These are phyloP conservation scores for Polydrusus cervinus DNA, from an alignment of 2,888 invertebrate genomes.

Conservation along the genomic window DNA sequence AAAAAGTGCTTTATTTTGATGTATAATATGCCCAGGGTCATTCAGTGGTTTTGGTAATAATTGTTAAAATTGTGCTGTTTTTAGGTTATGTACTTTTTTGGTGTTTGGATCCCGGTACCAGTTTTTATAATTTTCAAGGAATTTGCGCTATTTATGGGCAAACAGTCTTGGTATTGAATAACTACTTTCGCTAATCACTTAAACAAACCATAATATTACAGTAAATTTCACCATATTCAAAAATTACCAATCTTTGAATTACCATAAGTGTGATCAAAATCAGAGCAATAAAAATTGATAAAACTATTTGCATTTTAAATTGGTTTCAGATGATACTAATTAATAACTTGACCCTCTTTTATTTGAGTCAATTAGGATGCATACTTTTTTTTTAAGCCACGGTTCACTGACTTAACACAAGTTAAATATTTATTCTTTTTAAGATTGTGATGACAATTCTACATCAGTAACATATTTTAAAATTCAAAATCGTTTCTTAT, in stretches of 20 bases:
- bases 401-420: constrained; percentile 57
- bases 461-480: not conserved
- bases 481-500: not conserved
- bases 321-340: constrained; percentile 37
- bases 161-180: not conserved
- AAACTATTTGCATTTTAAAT: constrained; percentile 49
- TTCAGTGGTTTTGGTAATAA: constrained; percentile 32
- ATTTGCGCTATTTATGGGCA: constrained; percentile 32
- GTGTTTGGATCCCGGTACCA: constrained; percentile 66
- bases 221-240: not conserved
- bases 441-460: constrained; percentile 7
- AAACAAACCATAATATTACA: constrained; percentile 3
- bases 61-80: constrained; percentile 49
- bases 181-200: constrained; percentile 19
- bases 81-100: constrained; percentile 68
- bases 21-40: constrained; percentile 47
- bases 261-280: constrained; percentile 22
- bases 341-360: constrained; percentile 60
- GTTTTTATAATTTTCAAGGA: constrained; percentile 55
- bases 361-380: constrained; percentile 62
- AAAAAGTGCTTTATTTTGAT: constrained; percentile 51
- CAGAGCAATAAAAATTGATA: constrained; percentile 42
- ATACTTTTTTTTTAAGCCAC: constrained; percentile 24
- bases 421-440: constrained; percentile 36
- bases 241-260: not conserved